Base-by-base conservation (phyloP, 1,140 invertebrate genomes). In the Sipha flava region DNA sequence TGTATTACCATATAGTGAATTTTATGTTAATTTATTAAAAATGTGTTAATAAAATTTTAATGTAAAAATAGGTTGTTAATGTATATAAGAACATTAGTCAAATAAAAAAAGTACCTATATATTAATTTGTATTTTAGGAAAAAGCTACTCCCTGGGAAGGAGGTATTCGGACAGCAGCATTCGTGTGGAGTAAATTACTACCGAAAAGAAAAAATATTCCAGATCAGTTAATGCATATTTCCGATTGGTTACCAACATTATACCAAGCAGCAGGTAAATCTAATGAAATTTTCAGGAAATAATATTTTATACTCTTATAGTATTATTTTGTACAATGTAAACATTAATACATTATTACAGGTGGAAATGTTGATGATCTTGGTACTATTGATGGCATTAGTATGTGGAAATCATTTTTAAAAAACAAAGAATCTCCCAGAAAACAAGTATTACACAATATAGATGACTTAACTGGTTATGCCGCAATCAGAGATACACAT, bases 161-260 rank as follows among this genome's bases (percentile, higher is more conserved):
- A 18, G 92, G 89, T 0, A 86, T 92, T 1, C 84, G 91, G 52
- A 89, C 87, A 7, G 86, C 86, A 2, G 90, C 90, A 0, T 89
- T 92, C 80, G 84, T 90, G 21, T 89, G 87, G 83, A 89, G 88
- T 54, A 86, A 87, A 2, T 82, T 88, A 57, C 85, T 89, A 52
- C 84, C 86, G 54, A 84, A 89, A 29, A 82, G 83, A 0, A 84
- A 84, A n/a, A 82, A 88, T 72, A 86, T 92, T 1, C 88, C 87
- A 3, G 85, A 87, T 66, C 85, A 91, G 45, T 83, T 93, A 62
- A 88, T 93, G 80, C 91, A 93, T 82, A 88, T 93, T 16, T 88
- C 88, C 73, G 92, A 94, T 85, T 93, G 92, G 92, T 83, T 94
- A 43, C 92, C 92, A 0, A 92, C 92, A 0, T 81, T 92, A 0